These are phyloP conservation scores for Melitaea athalia DNA, from an alignment of 2,888 invertebrate genomes.

Conservation along the genomic window DNA sequence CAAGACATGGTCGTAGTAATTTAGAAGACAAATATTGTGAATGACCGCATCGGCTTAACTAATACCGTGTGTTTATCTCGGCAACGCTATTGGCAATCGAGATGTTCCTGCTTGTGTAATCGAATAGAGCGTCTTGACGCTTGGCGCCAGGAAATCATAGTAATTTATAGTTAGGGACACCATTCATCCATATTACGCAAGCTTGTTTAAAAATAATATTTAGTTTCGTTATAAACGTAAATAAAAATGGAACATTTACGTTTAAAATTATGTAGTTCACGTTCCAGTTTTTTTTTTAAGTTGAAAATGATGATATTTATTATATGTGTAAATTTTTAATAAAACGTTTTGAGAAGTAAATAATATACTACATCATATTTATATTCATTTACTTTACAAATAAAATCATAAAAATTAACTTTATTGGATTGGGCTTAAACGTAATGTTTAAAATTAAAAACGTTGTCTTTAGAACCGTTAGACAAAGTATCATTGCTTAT, in stretches of 20 bases:
- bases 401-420: too few relatives aligned
- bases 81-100: constrained; percentile 23
- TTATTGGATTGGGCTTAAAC: too few relatives aligned
- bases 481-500: background rate
- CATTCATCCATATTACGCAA: constrained; percentile 22
- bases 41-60: background rate
- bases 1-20: background rate
- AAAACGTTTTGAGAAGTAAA: too few relatives aligned
- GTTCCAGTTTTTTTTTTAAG: background rate
- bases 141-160: constrained; percentile 33
- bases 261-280: constrained; percentile 8
- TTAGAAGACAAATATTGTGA: background rate
- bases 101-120: constrained; percentile 27
- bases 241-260: constrained; percentile 23
- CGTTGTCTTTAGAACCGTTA: background rate
- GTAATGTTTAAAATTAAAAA: too few relatives aligned
- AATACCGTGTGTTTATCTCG: constrained; percentile 11
- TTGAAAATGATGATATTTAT: background rate
- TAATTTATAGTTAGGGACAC: constrained; percentile 26
- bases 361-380: too few relatives aligned
- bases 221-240: constrained; percentile 17
- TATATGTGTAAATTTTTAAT: too few relatives aligned
- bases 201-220: constrained; percentile 19
- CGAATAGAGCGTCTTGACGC: constrained; percentile 19
- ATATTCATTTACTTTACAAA: too few relatives aligned